A percentile compares a stretch with the other conserved stretches of the same genome.
Conservation (phyloP, 2,888 invertebrate species). For the Pyrrhosoma nymphula region DNA sequence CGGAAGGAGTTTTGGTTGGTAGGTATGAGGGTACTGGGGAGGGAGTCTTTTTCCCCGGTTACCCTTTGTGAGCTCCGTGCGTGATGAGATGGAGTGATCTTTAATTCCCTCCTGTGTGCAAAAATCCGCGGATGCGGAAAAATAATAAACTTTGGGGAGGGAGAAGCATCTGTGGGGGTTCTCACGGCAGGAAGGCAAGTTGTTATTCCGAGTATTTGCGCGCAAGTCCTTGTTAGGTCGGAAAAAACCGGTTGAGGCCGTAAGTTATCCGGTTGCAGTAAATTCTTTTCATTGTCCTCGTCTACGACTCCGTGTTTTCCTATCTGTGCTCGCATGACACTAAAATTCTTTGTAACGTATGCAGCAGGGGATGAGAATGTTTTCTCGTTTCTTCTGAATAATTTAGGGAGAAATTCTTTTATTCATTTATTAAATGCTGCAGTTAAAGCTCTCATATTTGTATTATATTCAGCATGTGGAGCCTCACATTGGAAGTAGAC, state of each 20-base stretch:
- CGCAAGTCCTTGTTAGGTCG: not conserved
- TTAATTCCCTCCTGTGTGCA: not conserved
- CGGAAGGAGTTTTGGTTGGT: not conserved
- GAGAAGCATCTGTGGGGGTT: not conserved
- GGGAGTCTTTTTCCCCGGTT: not conserved
- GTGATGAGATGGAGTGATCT: not conserved
- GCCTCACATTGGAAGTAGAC: no score
- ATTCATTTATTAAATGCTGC: no score
- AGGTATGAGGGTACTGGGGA: not conserved
- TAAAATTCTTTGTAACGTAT: no score
- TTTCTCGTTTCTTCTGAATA: no score
- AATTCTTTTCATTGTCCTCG: not conserved
- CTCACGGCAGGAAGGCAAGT: not conserved
- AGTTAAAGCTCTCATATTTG: no score
- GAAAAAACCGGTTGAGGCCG: not conserved
- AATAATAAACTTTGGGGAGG: not conserved
- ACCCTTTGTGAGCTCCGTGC: not conserved
- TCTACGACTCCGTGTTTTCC: not conserved
- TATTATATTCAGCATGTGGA: no score
- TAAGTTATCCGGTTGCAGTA: not conserved
- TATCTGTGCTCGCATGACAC: no score
- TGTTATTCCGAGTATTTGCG: not conserved
- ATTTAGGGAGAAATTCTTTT: no score
- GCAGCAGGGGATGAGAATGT: no score
- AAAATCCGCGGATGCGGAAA: not conserved